Conservation (phyloP, 2,888 invertebrate species). For the Octodonta nipae region DNA sequence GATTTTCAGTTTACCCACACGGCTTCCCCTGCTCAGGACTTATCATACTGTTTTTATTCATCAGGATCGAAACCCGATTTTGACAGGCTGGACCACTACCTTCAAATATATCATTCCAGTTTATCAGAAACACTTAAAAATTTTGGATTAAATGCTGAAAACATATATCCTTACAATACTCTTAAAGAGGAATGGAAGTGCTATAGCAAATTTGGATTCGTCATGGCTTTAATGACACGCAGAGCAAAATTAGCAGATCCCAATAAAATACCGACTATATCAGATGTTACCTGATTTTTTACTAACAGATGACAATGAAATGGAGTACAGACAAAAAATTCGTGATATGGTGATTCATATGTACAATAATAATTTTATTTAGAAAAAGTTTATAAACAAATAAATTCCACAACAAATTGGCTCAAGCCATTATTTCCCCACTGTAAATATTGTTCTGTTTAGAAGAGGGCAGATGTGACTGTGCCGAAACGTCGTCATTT, state of each 20-base stretch:
- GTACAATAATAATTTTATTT: not conserved
- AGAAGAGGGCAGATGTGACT: too few species aligned
- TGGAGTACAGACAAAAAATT: not conserved
- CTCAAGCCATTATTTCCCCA: too few species aligned
- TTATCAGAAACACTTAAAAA: not conserved
- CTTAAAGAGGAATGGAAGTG: slow-evolving; percentile 4
- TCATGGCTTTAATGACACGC: slow-evolving; percentile 2
- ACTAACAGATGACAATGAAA: not conserved
- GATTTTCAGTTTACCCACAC: slow-evolving; percentile 5
- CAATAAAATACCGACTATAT: too few species aligned
- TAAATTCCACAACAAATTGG: too few species aligned
- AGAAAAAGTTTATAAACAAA: not conserved
- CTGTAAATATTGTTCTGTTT: too few species aligned
- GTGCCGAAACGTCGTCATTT: too few species aligned
- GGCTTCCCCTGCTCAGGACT: slow-evolving; percentile 1
- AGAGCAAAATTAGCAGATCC: not conserved
- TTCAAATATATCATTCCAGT: slow-evolving; percentile 2
- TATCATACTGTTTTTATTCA: slow-evolving; percentile 5
- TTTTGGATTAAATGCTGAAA: slow-evolving; percentile 1
- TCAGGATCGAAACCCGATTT: slow-evolving; percentile 2
- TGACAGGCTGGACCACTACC: slow-evolving; percentile 4
- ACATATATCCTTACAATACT: not conserved
- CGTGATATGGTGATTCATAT: not conserved
- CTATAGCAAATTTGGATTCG: slow-evolving; percentile 3
- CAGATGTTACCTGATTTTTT: not conserved